Conservation (phyloP, 2,888 invertebrate species). For the Sylvicola fuscatus region DNA sequence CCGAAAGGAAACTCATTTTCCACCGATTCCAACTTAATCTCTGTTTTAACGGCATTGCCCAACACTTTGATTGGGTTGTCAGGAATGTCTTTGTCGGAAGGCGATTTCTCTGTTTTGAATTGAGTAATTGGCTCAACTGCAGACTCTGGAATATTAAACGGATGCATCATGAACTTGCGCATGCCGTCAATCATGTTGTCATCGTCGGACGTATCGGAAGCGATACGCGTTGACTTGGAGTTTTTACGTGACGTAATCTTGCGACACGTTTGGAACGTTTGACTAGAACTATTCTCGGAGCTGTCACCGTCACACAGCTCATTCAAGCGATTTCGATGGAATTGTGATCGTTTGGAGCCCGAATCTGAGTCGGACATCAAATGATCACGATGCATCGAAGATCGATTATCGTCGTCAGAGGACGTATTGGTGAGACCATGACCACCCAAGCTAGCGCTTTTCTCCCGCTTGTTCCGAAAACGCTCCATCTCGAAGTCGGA, state of each 20-base stretch:
- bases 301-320: slow-evolving; percentile 28
- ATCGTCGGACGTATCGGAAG: slow-evolving; percentile 61
- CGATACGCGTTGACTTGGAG: slow-evolving; percentile 44
- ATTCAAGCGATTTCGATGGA: slow-evolving; percentile 24
- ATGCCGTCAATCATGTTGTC: slow-evolving; percentile 18
- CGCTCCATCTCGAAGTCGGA: slow-evolving; percentile 28
- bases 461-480: background rate
- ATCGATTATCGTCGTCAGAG: slow-evolving; percentile 4
- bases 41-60: slow-evolving; percentile 8
- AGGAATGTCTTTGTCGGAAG: slow-evolving; percentile 12
- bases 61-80: slow-evolving; percentile 7
- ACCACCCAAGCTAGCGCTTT: background rate
- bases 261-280: slow-evolving; percentile 5
- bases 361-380: slow-evolving; percentile 27
- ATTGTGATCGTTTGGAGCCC: slow-evolving; percentile 26
- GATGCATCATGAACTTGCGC: slow-evolving; percentile 25
- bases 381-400: slow-evolving; percentile 6
- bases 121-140: slow-evolving; percentile 12
- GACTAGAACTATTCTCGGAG: slow-evolving; percentile 13
- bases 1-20: slow-evolving; percentile 3
- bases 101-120: slow-evolving; percentile 14
- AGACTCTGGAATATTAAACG: slow-evolving; percentile 6
- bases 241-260: slow-evolving; percentile 42
- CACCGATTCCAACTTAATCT: slow-evolving; percentile 10
- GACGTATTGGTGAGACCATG: slow-evolving; percentile 2